Base-by-base conservation (phyloP, 2,113 vertebrate genomes). In the Athene noctua region DNA sequence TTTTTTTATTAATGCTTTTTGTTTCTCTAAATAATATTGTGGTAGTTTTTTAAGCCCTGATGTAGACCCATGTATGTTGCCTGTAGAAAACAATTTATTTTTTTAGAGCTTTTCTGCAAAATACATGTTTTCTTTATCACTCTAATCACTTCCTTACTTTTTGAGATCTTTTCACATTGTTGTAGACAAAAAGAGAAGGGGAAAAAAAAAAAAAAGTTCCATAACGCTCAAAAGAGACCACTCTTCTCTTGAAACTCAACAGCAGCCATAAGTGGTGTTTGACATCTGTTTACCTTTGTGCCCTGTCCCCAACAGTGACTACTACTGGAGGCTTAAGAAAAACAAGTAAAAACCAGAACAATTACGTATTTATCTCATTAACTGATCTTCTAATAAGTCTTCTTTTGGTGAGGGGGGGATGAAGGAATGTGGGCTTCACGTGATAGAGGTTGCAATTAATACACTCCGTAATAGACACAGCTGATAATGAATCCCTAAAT, bases 211-310 rank as follows among this genome's bases (percentile, higher is more conserved):
- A 22, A 21, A 29, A 61, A 78, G 34, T 14, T 82, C 55, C 29
- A 4, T 55, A 36, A 47, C 17, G 27, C 22, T 42, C 55, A 49
- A 22, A 90, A 62, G 70, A 81, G 21, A 44, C 38, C 23, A 23
- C 34, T 21, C 49, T 27, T 1, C 34, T 14, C 22, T 42, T 46
- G 22, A 74, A 68, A 49, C 25, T 38, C 70, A 44, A 8, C n/a
- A 63, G 49, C 36, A 78, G 59, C 23, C 8, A 0, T 11, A 52
- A 26, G 17, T n/a, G 29, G 19, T 27, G 15, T 32, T 61, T 32
- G 46, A 55, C 5, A 0, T 22, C 14, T 1, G 0, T 21, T 52
- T 55, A 66, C 61, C 47, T 78, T 57, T 32, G 15, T n/a, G 15
- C 70, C 40, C 46, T 32, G 36, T 72, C 29, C 70, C 40, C 42